These are phyloP conservation scores for Gorsachius goisagi DNA, from an alignment of 2,113 vertebrate genomes.

Conservation along the genomic window DNA sequence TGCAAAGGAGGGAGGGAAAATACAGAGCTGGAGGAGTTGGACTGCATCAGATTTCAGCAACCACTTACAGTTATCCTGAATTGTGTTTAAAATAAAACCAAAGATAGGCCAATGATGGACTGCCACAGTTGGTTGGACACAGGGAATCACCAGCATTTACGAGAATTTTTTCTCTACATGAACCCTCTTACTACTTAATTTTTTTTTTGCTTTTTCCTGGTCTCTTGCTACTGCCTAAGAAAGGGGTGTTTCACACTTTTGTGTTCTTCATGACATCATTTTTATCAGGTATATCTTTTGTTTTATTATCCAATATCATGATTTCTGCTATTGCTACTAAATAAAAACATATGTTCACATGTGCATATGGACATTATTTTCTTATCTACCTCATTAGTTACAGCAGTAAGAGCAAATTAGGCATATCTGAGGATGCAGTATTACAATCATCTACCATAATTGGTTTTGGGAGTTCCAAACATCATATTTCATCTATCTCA, in stretches of 20 bases:
- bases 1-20: background rate
- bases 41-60: background rate
- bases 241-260: background rate
- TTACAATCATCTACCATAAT: conserved; percentile 63
- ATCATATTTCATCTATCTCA: conserved; percentile 16
- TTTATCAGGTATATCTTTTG: background rate
- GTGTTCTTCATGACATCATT: background rate
- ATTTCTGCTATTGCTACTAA: conserved; percentile 16
- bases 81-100: background rate
- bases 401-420: conserved; percentile 68
- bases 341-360: background rate
- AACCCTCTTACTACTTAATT: background rate
- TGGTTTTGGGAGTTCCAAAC: conserved; percentile 52
- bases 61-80: background rate
- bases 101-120: background rate
- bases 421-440: conserved; percentile 54
- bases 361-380: background rate
- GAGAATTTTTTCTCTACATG: background rate
- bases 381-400: conserved; percentile 52
- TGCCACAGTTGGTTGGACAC: background rate
- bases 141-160: background rate
- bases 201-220: background rate
- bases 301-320: background rate
- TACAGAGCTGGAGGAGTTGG: background rate
- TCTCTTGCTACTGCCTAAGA: background rate